phyloP scores from a whole-genome alignment of 2,113 vertebrate species.

The Thoracochromis brauschi region DNA sequence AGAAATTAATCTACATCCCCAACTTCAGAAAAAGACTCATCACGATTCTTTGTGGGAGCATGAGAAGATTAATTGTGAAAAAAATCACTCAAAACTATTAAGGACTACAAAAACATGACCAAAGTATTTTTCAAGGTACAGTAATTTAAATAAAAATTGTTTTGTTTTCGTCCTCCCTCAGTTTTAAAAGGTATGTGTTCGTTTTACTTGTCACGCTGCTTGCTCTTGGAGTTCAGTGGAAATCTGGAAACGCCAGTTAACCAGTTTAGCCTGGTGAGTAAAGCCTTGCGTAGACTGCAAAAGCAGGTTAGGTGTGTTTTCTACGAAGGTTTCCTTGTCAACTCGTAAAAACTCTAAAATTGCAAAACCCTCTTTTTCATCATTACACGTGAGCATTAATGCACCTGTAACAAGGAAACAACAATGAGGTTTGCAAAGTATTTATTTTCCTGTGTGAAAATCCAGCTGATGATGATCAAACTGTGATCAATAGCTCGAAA shows the following conservation, averaged over 20 bases:
- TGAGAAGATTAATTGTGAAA: background rate
- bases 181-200: background rate
- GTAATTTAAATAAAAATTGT: background rate
- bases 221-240: background rate
- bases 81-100: background rate
- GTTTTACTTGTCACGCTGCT: background rate
- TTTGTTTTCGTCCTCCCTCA: background rate
- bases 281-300: background rate
- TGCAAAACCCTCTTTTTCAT: background rate
- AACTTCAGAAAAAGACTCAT: background rate
- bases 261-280: background rate
- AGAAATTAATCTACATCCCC: background rate
- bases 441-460: background rate
- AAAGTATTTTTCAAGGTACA: background rate
- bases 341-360: background rate
- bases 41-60: background rate
- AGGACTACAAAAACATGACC: background rate
- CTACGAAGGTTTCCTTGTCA: background rate
- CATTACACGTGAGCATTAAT: background rate
- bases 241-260: background rate
- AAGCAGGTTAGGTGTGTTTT: slow-evolving; percentile 47
- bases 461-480: background rate
- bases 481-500: background rate
- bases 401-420: background rate
- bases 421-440: background rate